These are phyloP conservation scores for Hetaerina americana DNA, from an alignment of 1,140 invertebrate species.

Conservation along the genomic window DNA sequence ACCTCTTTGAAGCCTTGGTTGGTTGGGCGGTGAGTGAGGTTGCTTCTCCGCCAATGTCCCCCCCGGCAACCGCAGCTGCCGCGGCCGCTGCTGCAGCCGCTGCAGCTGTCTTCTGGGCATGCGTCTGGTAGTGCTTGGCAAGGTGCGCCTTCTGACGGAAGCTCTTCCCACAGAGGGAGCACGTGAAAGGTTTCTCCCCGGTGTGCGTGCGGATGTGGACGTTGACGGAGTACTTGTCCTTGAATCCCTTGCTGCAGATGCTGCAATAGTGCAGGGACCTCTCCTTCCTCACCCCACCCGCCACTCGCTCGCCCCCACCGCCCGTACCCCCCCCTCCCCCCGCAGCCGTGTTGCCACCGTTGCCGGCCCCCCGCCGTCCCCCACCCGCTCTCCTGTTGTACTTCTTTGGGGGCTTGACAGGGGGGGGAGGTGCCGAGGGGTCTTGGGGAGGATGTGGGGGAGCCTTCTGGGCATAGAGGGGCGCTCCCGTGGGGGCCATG, in stretches of 20 bases:
- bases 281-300: constrained; percentile 46
- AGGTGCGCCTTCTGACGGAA: constrained; percentile 93
- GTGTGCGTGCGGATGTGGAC: constrained; percentile 85
- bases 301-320: not conserved
- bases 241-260: constrained; percentile 85
- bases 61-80: not conserved
- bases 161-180: constrained; percentile 75
- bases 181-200: constrained; percentile 80
- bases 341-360: constrained; percentile 5
- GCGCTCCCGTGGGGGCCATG: constrained; percentile 22
- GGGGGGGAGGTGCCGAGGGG: constrained; percentile 12
- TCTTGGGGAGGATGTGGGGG: constrained; percentile 9
- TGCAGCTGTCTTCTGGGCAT: constrained; percentile 28
- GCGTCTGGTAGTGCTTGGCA: constrained; percentile 94
- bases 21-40: not conserved
- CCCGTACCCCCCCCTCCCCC: constrained; percentile 8
- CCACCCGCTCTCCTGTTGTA: constrained; percentile 17
- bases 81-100: not conserved
- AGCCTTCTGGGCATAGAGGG: constrained; percentile 9
- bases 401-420: constrained; percentile 15
- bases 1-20: not conserved
- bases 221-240: constrained; percentile 86
- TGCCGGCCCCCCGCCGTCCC: constrained; percentile 8
- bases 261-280: constrained; percentile 78
- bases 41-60: not conserved